A percentile compares a stretch with the other conserved stretches of the same genome.
These are phyloP conservation scores for Globodera rostochiensis DNA, from an alignment of 1,140 invertebrate genomes.

Conservation along the genomic window DNA sequence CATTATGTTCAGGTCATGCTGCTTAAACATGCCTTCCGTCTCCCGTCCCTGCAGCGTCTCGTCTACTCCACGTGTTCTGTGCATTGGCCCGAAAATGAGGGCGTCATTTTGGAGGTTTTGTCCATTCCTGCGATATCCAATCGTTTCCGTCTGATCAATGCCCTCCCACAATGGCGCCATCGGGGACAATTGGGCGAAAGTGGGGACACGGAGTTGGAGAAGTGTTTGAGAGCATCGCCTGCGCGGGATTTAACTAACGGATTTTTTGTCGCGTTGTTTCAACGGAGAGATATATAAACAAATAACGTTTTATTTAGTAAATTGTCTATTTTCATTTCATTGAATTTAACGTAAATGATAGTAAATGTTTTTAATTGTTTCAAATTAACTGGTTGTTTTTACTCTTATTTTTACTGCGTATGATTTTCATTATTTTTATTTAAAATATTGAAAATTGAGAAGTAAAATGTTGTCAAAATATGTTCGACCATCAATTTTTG, in stretches of 20 bases:
- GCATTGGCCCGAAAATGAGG: conserved; percentile 86
- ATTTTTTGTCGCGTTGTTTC: conserved; percentile 87
- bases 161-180: conserved; percentile 66
- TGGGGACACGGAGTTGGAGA: conserved; percentile 54
- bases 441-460: neutral
- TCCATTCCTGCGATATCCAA: conserved; percentile 38
- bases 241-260: conserved; percentile 82
- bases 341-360: neutral
- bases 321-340: neutral
- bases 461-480: neutral
- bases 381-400: neutral
- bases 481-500: neutral
- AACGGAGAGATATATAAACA: conserved; percentile 19
- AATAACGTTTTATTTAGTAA: neutral
- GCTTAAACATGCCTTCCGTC: conserved; percentile 81
- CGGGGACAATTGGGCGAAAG: conserved; percentile 39
- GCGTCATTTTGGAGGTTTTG: conserved; percentile 75
- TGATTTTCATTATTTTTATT: neutral
- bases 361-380: conserved; percentile 2
- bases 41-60: conserved; percentile 80
- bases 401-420: neutral
- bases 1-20: conserved; percentile 71
- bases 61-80: conserved; percentile 94
- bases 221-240: conserved; percentile 78
- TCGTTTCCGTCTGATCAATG: conserved; percentile 53